Conservation (phyloP, 2,797 vertebrate genomes). For the Psittacula echo region DNA sequence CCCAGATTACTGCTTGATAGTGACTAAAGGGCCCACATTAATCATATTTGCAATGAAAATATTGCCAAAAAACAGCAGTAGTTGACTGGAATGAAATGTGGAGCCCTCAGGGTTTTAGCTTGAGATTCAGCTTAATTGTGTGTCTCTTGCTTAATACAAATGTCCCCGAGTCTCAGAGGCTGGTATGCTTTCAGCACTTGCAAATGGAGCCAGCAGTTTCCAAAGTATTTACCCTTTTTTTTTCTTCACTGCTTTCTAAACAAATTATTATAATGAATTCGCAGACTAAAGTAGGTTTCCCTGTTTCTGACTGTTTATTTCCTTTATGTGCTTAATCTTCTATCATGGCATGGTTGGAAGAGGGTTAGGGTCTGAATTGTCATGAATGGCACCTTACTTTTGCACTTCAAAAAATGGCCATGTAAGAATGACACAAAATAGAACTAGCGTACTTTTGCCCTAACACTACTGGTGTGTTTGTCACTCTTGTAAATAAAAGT, state of each 20-base stretch:
- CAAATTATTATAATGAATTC: slow-evolving; percentile 7
- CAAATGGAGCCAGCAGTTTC: slow-evolving; percentile 32
- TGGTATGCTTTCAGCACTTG: slow-evolving; percentile 24
- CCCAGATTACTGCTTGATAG: slow-evolving; percentile 80
- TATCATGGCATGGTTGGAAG: not conserved
- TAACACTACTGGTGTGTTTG: too few relatives aligned
- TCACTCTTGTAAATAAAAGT: not conserved
- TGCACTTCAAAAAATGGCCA: not conserved
- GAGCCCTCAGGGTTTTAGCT: slow-evolving; percentile 71
- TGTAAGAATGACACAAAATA: not conserved
- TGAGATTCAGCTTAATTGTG: slow-evolving; percentile 73
- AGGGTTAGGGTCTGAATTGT: not conserved
- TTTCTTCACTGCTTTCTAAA: not conserved
- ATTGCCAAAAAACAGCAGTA: slow-evolving; percentile 74
- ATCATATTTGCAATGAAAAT: slow-evolving; percentile 79
- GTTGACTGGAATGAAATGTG: slow-evolving; percentile 74
- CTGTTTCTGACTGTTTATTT: not conserved
- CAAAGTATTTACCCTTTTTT: slow-evolving; percentile 13
- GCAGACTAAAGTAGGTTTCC: not conserved
- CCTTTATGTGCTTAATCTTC: not conserved
- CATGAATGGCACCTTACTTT: not conserved
- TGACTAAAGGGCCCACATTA: slow-evolving; percentile 75
- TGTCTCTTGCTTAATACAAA: slow-evolving; percentile 67
- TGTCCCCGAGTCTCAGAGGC: slow-evolving; percentile 45
- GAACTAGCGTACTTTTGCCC: not conserved